These are phyloP conservation scores for Brachylomia viminalis DNA, from an alignment of 2,888 invertebrate species.

Conservation along the genomic window DNA sequence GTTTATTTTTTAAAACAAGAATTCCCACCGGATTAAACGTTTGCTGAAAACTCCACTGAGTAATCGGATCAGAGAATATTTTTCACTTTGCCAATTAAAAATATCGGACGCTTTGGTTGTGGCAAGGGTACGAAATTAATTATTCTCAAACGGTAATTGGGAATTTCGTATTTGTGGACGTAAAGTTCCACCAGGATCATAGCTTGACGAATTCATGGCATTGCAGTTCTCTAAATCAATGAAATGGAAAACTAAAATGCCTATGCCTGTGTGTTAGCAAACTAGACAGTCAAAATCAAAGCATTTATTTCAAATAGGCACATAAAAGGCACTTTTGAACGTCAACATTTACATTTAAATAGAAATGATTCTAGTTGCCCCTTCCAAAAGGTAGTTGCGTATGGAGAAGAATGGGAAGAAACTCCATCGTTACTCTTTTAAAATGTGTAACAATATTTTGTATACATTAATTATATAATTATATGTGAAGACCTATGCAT, in stretches of 20 bases:
- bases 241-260: not conserved
- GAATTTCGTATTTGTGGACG: slow-evolving; percentile 65
- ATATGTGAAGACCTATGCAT: no score
- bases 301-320: no score
- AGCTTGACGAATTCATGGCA: slow-evolving; percentile 22
- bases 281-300: no score
- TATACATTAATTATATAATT: no score
- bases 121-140: slow-evolving; percentile 83
- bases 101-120: slow-evolving; percentile 79
- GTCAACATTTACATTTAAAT: no score
- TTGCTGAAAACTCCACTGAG: slow-evolving; percentile 79
- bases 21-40: slow-evolving; percentile 74
- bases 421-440: no score
- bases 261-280: not conserved
- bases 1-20: slow-evolving; percentile 69
- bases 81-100: slow-evolving; percentile 89
- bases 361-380: no score
- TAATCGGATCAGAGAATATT: slow-evolving; percentile 84
- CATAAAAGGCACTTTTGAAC: no score
- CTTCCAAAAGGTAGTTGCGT: no score
- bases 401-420: no score
- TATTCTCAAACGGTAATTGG: slow-evolving; percentile 67
- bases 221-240: slow-evolving; percentile 8
- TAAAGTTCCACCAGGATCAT: slow-evolving; percentile 51
- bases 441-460: no score